phyloP scores from a whole-genome alignment of 2,797 vertebrate species.

The Capromys pilorides region DNA sequence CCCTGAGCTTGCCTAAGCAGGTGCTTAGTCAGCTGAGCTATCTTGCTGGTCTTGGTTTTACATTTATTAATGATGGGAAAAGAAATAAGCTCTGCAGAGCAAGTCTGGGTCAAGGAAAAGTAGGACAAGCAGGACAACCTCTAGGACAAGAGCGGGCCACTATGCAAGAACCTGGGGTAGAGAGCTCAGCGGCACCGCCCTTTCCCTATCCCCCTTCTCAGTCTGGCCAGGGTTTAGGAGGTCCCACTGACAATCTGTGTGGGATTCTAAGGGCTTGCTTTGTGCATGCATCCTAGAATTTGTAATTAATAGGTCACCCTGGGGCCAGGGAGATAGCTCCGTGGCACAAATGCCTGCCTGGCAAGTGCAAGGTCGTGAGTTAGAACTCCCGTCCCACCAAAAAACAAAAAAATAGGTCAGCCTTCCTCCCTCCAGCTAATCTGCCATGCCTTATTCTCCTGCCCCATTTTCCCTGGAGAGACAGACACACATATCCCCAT shows the following conservation, averaged over 20 bases:
- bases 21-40: too few species aligned
- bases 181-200: too few species aligned
- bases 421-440: too few species aligned
- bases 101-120: not conserved
- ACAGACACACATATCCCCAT: not conserved
- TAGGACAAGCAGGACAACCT: not conserved
- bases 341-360: too few species aligned
- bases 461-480: not conserved
- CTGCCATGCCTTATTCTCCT: not conserved
- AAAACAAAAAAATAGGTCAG: too few species aligned
- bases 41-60: not conserved
- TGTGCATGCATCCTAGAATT: not conserved
- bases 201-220: not conserved
- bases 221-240: not conserved
- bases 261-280: not conserved
- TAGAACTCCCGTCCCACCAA: too few species aligned
- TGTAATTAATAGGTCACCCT: not conserved
- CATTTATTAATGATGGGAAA: not conserved
- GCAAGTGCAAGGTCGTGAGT: too few species aligned
- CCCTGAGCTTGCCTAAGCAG: too few species aligned
- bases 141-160: not conserved
- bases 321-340: too few species aligned
- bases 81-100: not conserved
- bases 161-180: not conserved
- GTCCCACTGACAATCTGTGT: not conserved